Evolutionary conservation across 2,888 invertebrate species (phyloP).

Genomic region (Noctua comes): DNA sequence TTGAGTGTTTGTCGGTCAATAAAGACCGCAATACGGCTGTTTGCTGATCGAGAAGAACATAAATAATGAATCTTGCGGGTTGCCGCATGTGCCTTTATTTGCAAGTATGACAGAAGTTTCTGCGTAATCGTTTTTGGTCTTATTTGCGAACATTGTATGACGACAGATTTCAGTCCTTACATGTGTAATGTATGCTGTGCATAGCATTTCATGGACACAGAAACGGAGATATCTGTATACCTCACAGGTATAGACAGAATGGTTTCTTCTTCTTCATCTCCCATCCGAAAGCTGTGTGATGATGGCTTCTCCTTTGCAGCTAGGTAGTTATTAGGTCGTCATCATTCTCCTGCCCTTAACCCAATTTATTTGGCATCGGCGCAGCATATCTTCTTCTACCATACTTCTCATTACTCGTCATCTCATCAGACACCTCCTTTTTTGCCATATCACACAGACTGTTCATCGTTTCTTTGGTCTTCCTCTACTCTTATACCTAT

Average conservation of each 20-base stretch:
- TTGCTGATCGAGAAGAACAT: conserved; percentile 6
- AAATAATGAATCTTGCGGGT: neutral
- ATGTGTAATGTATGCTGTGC: neutral
- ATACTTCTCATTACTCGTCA: too few relatives aligned
- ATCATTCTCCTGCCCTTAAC: too few relatives aligned
- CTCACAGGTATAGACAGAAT: neutral
- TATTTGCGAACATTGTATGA: neutral
- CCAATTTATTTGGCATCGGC: too few relatives aligned
- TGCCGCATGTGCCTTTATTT: neutral
- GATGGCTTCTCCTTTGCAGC: neutral
- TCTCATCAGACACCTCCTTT: too few relatives aligned
- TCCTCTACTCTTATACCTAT: too few relatives aligned
- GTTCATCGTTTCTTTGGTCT: too few relatives aligned
- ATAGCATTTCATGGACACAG: neutral
- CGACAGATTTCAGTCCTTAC: neutral
- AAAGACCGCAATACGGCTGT: conserved; percentile 23
- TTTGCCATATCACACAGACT: too few relatives aligned
- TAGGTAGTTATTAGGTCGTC: neutral
- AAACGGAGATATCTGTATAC: too few relatives aligned
- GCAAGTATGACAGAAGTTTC: neutral
- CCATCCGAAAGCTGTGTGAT: neutral
- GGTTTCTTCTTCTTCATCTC: neutral
- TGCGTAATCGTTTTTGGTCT: neutral
- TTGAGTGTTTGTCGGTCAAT: conserved; percentile 13
- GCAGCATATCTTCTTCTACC: too few relatives aligned